These are phyloP conservation scores for Mylabris sibirica DNA, from an alignment of 2,888 invertebrate species.

Conservation along the genomic window DNA sequence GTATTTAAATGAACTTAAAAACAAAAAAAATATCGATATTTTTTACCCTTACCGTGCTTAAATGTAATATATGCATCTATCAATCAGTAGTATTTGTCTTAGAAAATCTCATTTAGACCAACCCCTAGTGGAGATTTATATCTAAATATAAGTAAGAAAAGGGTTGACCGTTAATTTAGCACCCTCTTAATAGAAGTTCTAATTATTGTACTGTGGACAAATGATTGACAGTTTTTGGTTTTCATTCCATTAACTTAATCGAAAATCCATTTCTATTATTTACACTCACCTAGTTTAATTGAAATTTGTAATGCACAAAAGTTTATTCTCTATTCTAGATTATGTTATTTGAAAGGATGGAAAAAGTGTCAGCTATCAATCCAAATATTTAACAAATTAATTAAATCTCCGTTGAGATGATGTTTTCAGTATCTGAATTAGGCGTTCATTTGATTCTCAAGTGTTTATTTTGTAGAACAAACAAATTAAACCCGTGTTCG, in stretches of 20 bases:
- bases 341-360: background rate
- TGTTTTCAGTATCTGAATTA: background rate
- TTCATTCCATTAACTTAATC: conserved; percentile 16
- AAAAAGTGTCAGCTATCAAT: background rate
- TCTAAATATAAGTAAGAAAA: background rate
- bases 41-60: background rate
- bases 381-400: background rate
- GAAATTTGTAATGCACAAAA: background rate
- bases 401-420: background rate
- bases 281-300: background rate
- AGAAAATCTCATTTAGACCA: background rate
- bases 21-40: background rate
- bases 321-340: background rate
- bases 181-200: background rate
- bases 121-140: background rate
- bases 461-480: background rate
- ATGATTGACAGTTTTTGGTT: conserved; percentile 15
- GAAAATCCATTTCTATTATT: conserved; percentile 11
- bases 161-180: conserved; percentile 5
- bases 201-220: background rate
- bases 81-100: background rate
- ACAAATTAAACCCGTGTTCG: background rate
- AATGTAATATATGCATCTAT: background rate
- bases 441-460: background rate
- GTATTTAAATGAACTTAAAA: background rate